Evolutionary conservation across 2,797 vertebrate species (phyloP).

Genomic region (Tympanoctomys barrerae): DNA sequence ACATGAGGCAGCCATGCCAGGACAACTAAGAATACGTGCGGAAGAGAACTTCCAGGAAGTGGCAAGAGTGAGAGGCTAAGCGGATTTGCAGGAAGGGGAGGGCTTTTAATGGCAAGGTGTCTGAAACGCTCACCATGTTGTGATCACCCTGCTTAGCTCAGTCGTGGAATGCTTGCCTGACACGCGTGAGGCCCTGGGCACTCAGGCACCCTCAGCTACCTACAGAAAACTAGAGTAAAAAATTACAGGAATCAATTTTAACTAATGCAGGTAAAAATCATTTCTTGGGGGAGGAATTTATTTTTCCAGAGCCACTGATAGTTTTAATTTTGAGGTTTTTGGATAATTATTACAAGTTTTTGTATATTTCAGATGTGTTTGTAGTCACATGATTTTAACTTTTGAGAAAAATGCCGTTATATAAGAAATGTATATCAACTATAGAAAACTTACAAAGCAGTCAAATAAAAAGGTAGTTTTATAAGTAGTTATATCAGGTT

Average conservation of each 20-base stretch:
- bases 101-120: not conserved
- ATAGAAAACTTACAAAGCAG: constrained; percentile 32
- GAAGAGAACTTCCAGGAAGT: not conserved
- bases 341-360: constrained; percentile 38
- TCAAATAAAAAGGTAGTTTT: not conserved
- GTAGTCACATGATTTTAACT: constrained; percentile 33
- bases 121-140: not conserved
- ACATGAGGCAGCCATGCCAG: not conserved
- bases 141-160: not conserved
- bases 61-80: not conserved
- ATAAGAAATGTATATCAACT: constrained; percentile 26
- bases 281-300: constrained; percentile 36
- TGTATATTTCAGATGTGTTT: constrained; percentile 39
- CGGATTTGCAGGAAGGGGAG: not conserved
- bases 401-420: not conserved
- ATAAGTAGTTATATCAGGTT: not conserved
- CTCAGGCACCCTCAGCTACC: not conserved
- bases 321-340: constrained; percentile 53
- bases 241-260: constrained; percentile 39
- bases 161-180: not conserved
- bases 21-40: too few species aligned
- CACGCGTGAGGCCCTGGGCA: not conserved
- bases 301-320: constrained; percentile 4
- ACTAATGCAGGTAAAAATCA: not conserved
- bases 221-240: constrained; percentile 16